phyloP scores from a whole-genome alignment of 2,888 invertebrate species.

The Antitype chi region DNA sequence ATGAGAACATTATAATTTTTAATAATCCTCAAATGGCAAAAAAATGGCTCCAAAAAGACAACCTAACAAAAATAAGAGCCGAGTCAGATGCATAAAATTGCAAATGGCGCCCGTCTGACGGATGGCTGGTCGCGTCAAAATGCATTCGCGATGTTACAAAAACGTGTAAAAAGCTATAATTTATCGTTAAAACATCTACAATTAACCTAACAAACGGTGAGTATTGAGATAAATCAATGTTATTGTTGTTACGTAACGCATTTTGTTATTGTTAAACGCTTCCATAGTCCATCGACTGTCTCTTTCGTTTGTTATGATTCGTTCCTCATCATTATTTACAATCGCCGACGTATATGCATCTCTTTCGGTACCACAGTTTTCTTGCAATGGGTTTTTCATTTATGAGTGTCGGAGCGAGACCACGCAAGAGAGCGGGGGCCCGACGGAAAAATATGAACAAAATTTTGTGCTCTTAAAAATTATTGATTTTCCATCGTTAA shows the following conservation, averaged over 20 bases:
- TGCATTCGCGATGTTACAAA: constrained; percentile 81
- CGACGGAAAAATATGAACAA: constrained; percentile 89
- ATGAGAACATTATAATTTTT: not conserved
- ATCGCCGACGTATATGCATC: constrained; percentile 84
- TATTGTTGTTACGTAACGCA: constrained; percentile 76
- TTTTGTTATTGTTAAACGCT: constrained; percentile 79
- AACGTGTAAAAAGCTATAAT: constrained; percentile 70
- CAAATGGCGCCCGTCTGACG: constrained; percentile 87
- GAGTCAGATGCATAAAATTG: constrained; percentile 72
- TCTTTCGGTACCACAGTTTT: constrained; percentile 85
- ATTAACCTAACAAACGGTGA: constrained; percentile 70
- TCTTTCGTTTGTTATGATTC: constrained; percentile 88
- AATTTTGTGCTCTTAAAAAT: constrained; percentile 87
- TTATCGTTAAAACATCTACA: constrained; percentile 64
- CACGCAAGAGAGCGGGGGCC: constrained; percentile 81
- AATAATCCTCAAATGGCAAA: not conserved
- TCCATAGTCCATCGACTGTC: constrained; percentile 77
- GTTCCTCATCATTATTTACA: constrained; percentile 88
- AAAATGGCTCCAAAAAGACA: not conserved
- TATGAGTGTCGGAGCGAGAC: constrained; percentile 86
- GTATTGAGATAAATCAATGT: constrained; percentile 63
- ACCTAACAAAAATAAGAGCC: constrained; percentile 54
- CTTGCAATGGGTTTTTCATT: constrained; percentile 89
- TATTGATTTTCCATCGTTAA: constrained; percentile 90
- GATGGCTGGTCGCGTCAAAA: constrained; percentile 81